These are phyloP conservation scores for Hemiprocne comata DNA, from an alignment of 2,113 vertebrate species.

Conservation along the genomic window DNA sequence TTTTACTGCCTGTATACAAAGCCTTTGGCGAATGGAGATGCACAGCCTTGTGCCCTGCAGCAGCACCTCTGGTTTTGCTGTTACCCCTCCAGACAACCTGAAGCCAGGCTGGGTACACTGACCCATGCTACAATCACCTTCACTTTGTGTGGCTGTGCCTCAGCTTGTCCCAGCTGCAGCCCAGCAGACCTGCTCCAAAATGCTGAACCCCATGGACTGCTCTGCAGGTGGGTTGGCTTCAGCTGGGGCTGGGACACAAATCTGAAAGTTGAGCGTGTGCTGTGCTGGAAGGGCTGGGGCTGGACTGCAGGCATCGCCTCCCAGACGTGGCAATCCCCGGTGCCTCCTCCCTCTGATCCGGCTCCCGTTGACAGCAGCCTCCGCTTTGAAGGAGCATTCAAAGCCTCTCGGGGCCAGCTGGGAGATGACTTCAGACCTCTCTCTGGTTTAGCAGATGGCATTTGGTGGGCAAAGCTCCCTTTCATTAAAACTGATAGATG, in stretches of 20 bases:
- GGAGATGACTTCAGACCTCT: constrained; percentile 40
- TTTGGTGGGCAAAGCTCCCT: background rate
- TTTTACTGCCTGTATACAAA: background rate
- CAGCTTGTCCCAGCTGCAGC: too few species aligned
- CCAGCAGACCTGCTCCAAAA: background rate
- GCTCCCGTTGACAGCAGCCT: background rate
- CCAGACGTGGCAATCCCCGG: background rate
- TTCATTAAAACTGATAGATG: constrained; percentile 65
- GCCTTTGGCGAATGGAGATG: background rate
- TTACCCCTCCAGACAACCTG: background rate
- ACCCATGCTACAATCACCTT: background rate
- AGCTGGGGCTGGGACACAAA: background rate
- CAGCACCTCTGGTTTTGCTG: background rate
- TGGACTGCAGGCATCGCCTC: background rate
- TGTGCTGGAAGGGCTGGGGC: background rate
- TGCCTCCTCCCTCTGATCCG: background rate
- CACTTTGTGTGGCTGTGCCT: rapidly evolving
- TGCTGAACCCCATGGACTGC: rapidly evolving
- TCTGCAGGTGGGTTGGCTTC: background rate
- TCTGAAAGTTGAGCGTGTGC: background rate
- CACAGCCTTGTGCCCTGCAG: background rate
- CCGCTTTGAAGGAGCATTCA: constrained; percentile 6
- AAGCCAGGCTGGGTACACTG: background rate
- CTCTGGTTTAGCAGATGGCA: background rate
- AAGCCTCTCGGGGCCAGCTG: background rate